Evolutionary conservation across 2,797 vertebrate genomes (phyloP).

Genomic region (Poecilia gillii): DNA sequence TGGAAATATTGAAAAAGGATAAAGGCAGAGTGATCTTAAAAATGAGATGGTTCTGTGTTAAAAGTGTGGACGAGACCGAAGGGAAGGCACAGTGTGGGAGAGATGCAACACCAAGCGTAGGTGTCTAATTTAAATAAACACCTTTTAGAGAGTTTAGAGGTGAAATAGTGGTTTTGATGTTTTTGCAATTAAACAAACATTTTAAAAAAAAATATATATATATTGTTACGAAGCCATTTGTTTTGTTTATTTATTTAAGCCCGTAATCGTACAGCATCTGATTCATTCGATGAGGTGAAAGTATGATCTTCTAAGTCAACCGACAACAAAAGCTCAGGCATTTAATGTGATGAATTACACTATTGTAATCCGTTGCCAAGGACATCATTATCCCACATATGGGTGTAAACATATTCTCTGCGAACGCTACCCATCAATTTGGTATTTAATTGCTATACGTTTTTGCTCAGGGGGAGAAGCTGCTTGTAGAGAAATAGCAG

Average conservation of each 20-base stretch:
- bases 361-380: conserved; percentile 10
- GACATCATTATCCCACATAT: conserved; percentile 3
- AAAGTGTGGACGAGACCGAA: conserved; percentile 17
- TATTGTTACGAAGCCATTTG: conserved; percentile 2
- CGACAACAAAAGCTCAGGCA: conserved; percentile 9
- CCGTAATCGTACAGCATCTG: conserved; percentile 8
- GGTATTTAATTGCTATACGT: conserved; percentile 42
- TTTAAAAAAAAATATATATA: conserved; percentile 4
- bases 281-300: conserved; percentile 11
- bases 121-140: conserved; percentile 38
- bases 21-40: conserved; percentile 6
- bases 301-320: conserved; percentile 1
- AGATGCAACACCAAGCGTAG: conserved; percentile 22
- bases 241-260: conserved; percentile 34
- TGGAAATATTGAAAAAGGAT: neutral
- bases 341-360: conserved; percentile 19
- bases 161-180: conserved; percentile 26
- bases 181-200: conserved; percentile 11
- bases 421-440: neutral
- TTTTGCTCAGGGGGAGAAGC: conserved; percentile 42
- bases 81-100: conserved; percentile 19
- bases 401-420: conserved; percentile 8
- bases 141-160: conserved; percentile 18
- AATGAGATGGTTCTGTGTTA: conserved; percentile 13
- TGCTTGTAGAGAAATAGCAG: conserved; percentile 57